A percentile compares a stretch with the other conserved stretches of the same genome.
Evolutionary conservation across 1,140 invertebrate genomes (phyloP).

Genomic region (Brachionus koreanus): DNA sequence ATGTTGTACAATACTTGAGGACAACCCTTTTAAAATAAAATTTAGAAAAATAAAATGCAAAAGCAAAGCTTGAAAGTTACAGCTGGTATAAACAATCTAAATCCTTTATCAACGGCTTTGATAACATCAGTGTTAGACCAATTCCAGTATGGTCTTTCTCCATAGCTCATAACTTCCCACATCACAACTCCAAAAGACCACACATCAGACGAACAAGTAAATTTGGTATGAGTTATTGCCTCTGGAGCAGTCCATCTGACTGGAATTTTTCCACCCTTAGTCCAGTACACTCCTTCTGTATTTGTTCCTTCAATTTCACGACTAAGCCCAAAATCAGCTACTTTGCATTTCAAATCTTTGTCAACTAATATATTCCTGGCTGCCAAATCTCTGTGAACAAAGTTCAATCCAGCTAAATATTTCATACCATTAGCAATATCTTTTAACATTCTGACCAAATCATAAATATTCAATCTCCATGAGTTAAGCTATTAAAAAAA

Average conservation of each 20-base stretch:
- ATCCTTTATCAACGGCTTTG: constrained; percentile 95
- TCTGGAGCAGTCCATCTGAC: constrained; percentile 99
- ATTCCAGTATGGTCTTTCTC: constrained; percentile 98
- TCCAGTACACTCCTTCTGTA: constrained; percentile 65
- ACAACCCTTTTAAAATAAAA: constrained; percentile 30
- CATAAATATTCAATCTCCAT: constrained; percentile 61
- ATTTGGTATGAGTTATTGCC: constrained; percentile 97
- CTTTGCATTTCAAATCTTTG: constrained; percentile 96
- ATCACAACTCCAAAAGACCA: constrained; percentile 98
- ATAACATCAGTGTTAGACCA: constrained; percentile 99
- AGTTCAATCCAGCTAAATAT: constrained; percentile 69
- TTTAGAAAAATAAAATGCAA: not conserved
- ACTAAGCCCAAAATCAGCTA: constrained; percentile 96
- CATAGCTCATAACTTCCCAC: constrained; percentile 99
- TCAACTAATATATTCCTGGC: constrained; percentile 97
- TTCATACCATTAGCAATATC: constrained; percentile 97
- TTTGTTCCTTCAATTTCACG: constrained; percentile 76
- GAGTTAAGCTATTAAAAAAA: constrained; percentile 17
- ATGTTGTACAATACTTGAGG: constrained; percentile 84
- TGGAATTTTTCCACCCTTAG: constrained; percentile 97
- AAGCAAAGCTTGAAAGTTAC: constrained; percentile 53
- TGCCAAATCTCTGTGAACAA: constrained; percentile 70
- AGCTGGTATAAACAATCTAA: constrained; percentile 87
- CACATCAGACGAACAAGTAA: constrained; percentile 94
- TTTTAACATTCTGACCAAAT: constrained; percentile 90